These are phyloP conservation scores for Callocephalon fimbriatum DNA, from an alignment of 2,113 vertebrate species.

Conservation along the genomic window DNA sequence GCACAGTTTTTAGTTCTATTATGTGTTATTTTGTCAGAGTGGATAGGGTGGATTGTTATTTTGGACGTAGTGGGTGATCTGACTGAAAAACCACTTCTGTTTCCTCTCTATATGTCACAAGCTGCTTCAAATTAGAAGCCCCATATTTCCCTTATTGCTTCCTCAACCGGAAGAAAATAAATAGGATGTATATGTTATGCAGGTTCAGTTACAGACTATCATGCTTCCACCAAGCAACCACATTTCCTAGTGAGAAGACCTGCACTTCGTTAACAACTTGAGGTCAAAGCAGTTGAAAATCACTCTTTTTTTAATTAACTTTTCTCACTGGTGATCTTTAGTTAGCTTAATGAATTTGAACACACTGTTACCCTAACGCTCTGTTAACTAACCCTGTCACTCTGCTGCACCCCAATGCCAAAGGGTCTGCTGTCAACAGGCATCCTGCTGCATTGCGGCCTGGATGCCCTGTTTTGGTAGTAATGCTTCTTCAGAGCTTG, in stretches of 20 bases:
- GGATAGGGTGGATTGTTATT: conserved; percentile 70
- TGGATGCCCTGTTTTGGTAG: background rate
- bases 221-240: background rate
- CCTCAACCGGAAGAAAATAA: background rate
- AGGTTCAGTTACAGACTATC: background rate
- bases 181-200: background rate
- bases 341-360: background rate
- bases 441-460: background rate
- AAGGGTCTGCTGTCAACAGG: background rate
- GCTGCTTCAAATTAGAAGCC: conserved; percentile 17
- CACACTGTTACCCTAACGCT: fast-evolving
- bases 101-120: conserved; percentile 51
- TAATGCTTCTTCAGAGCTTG: background rate
- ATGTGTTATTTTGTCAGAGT: conserved; percentile 68
- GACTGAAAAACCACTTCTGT: conserved; percentile 36
- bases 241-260: background rate
- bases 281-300: background rate
- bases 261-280: background rate
- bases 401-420: background rate
- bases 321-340: background rate
- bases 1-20: conserved; percentile 62
- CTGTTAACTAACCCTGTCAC: background rate
- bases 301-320: background rate
- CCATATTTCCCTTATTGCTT: background rate
- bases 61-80: conserved; percentile 62